These are phyloP conservation scores for Apis cerana DNA, from an alignment of 1,140 invertebrate genomes.

Conservation along the genomic window DNA sequence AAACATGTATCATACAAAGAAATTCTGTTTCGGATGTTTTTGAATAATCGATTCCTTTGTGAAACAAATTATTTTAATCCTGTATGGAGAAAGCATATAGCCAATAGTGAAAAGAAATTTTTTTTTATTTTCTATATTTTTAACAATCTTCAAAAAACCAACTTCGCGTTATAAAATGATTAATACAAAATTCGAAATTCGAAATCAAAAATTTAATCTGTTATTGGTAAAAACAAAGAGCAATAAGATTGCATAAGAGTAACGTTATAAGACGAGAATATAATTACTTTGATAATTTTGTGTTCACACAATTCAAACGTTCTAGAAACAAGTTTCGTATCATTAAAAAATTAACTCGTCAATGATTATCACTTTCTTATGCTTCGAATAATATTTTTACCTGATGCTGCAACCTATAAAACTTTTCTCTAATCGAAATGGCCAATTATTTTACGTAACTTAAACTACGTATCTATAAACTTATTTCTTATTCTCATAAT, in stretches of 20 bases:
- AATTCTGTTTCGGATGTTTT: background rate
- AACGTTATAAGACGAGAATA: background rate
- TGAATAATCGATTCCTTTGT: background rate
- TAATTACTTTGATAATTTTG: background rate
- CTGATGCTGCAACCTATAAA: background rate
- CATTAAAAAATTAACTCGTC: conserved; percentile 4
- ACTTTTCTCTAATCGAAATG: background rate
- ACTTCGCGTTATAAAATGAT: too few relatives aligned
- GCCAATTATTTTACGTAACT: background rate
- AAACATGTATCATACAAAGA: background rate
- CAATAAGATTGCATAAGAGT: background rate
- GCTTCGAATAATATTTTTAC: background rate
- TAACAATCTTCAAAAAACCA: background rate
- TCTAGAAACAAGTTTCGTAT: conserved; percentile 11
- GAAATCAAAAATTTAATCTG: too few relatives aligned
- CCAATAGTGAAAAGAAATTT: background rate
- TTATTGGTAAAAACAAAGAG: background rate
- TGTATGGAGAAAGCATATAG: background rate
- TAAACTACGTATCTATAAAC: too few relatives aligned
- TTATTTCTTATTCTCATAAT: too few relatives aligned
- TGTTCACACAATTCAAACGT: background rate
- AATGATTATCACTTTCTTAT: background rate
- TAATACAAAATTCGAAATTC: background rate
- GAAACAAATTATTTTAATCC: background rate
- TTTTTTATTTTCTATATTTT: background rate